Conservation (phyloP, 2,113 vertebrate species). For the Neoarius graeffei region DNA sequence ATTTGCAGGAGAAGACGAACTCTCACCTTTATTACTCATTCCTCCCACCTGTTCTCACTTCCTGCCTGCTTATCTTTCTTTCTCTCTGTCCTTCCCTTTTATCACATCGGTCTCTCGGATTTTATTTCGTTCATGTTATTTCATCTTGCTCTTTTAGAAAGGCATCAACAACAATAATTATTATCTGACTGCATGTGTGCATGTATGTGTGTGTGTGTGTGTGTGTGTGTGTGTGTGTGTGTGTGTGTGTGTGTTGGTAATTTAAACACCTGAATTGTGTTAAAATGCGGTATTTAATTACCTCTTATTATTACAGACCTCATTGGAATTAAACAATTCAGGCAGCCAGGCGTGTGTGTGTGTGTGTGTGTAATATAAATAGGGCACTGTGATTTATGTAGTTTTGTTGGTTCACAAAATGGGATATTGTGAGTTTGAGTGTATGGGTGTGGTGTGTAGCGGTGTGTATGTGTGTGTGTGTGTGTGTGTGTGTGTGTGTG, state of each 20-base stretch:
- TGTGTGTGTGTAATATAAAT: background rate
- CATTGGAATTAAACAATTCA: background rate
- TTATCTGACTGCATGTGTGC: background rate
- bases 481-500: too few species aligned
- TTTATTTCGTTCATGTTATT: background rate
- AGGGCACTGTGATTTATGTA: background rate
- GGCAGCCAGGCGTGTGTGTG: background rate
- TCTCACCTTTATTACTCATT: conserved; percentile 37
- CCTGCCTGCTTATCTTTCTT: background rate
- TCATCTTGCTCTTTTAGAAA: background rate
- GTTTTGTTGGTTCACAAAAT: background rate
- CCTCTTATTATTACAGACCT: background rate
- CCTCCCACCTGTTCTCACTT: conserved; percentile 29
- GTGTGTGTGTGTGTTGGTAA: background rate
- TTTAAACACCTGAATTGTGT: background rate
- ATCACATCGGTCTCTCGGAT: background rate
- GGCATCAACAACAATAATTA: background rate
- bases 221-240: background rate
- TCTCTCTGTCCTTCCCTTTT: background rate
- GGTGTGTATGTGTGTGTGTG: too few species aligned
- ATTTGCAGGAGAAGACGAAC: conserved; percentile 21
- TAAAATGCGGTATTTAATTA: background rate
- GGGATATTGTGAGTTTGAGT: too few species aligned
- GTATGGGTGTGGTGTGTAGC: too few species aligned
- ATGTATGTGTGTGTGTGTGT: background rate